A percentile compares a stretch with the other conserved stretches of the same genome.
phyloP scores from a whole-genome alignment of 2,888 invertebrate genomes.

The Agonopterix subpropinquella region DNA sequence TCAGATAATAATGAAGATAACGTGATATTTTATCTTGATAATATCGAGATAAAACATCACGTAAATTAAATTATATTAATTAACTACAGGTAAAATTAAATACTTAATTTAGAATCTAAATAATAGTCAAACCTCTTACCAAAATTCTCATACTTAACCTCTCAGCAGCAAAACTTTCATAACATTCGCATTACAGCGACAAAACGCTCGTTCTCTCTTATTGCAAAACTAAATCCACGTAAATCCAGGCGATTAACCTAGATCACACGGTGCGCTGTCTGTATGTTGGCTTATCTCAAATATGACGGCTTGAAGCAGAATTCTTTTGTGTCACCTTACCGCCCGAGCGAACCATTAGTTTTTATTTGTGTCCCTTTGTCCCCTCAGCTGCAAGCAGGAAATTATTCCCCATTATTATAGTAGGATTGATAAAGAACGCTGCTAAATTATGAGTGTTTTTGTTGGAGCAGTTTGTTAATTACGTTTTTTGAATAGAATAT shows the following conservation, averaged over 20 bases:
- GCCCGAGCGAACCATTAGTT: slow-evolving; percentile 46
- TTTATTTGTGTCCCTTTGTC: slow-evolving; percentile 58
- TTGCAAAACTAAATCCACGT: slow-evolving; percentile 46
- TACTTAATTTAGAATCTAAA: too few species aligned
- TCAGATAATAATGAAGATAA: too few species aligned
- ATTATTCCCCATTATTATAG: slow-evolving; percentile 45
- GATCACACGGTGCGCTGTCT: slow-evolving; percentile 28
- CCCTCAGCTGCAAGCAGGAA: slow-evolving; percentile 35
- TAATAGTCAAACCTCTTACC: too few species aligned
- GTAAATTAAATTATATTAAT: too few species aligned
- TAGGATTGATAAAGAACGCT: not conserved
- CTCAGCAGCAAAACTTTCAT: slow-evolving; percentile 28
- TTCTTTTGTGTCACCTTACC: slow-evolving; percentile 41
- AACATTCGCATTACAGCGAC: slow-evolving; percentile 32
- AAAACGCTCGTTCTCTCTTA: slow-evolving; percentile 39
- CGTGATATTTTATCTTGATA: too few species aligned
- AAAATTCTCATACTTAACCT: too few species aligned
- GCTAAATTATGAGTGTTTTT: not conserved
- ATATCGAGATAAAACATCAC: too few species aligned
- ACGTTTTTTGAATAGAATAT: too few species aligned
- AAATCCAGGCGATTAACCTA: slow-evolving; percentile 50
- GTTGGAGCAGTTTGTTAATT: too few species aligned
- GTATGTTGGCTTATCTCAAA: slow-evolving; percentile 34
- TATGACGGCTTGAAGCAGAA: slow-evolving; percentile 32
- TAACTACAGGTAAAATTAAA: too few species aligned